Conservation (phyloP, 2,888 invertebrate species). For the Aplocera efformata region DNA sequence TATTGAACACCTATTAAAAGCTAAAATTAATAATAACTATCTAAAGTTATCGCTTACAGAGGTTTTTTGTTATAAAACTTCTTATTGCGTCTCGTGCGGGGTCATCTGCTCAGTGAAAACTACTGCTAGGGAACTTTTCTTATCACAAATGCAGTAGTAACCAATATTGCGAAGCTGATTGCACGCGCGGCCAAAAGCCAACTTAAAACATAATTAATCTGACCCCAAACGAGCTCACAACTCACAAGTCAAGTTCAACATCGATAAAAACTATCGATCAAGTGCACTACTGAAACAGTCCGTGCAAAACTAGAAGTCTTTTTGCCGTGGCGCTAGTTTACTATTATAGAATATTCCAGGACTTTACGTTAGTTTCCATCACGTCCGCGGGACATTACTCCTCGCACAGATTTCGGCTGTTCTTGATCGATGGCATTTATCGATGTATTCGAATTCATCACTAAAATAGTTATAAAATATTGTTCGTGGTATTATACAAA, state of each 20-base stretch:
- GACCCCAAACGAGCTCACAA: constrained; percentile 41
- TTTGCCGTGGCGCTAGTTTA: too few relatives aligned
- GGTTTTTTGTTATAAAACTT: constrained; percentile 49
- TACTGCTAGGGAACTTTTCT: constrained; percentile 51
- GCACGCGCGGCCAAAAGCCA: constrained; percentile 33
- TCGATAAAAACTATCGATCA: constrained; percentile 21
- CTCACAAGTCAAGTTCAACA: constrained; percentile 20
- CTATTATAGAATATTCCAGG: too few relatives aligned
- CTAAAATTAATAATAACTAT: constrained; percentile 75
- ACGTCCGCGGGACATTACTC: too few relatives aligned
- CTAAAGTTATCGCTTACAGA: constrained; percentile 68
- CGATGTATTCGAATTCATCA: constrained; percentile 23
- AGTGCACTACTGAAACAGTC: constrained; percentile 5
- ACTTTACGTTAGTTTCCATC: too few relatives aligned
- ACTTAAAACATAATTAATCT: constrained; percentile 42
- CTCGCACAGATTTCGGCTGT: too few relatives aligned
- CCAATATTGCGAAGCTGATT: constrained; percentile 44
- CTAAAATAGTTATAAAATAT: constrained; percentile 16
- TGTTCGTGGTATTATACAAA: constrained; percentile 31
- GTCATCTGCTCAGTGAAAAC: constrained; percentile 17
- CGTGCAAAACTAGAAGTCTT: too few relatives aligned
- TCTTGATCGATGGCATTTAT: constrained; percentile 7
- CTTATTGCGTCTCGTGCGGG: constrained; percentile 18
- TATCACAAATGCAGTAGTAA: constrained; percentile 61
- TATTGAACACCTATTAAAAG: constrained; percentile 78